A percentile compares a stretch with the other conserved stretches of the same genome.
phyloP scores from a whole-genome alignment of 2,888 invertebrate genomes.

The Spicauda simplicius region DNA sequence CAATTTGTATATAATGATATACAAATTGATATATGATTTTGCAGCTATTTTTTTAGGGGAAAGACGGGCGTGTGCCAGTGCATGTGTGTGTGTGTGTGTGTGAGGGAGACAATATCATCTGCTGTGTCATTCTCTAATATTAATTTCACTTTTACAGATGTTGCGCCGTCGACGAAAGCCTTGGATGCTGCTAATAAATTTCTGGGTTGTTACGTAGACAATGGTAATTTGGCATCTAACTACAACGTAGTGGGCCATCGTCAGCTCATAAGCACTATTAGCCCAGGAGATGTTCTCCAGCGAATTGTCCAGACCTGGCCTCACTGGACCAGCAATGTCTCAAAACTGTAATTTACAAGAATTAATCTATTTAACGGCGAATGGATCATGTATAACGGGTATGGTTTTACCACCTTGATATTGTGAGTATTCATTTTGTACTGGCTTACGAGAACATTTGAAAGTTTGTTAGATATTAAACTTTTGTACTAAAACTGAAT shows the following conservation, averaged over 20 bases:
- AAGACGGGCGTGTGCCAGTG: too few relatives aligned
- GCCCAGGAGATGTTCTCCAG: slow-evolving; percentile 83
- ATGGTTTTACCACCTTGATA: not conserved
- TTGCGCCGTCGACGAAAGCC: slow-evolving; percentile 49
- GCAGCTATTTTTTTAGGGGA: too few relatives aligned
- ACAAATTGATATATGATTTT: too few relatives aligned
- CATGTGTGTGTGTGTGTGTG: too few relatives aligned
- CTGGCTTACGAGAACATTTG: not conserved
- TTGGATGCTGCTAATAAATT: slow-evolving; percentile 74
- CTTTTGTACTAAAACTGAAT: not conserved
- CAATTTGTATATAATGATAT: too few relatives aligned
- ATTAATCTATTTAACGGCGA: not conserved
- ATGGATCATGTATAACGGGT: not conserved
- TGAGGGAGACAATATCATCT: too few relatives aligned
- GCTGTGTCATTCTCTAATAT: not conserved
- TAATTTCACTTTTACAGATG: slow-evolving; percentile 1
- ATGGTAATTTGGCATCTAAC: slow-evolving; percentile 66
- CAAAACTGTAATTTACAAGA: not conserved
- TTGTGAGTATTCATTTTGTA: not conserved
- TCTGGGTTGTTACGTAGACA: slow-evolving; percentile 74
- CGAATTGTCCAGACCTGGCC: slow-evolving; percentile 80
- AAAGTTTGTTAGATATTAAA: not conserved
- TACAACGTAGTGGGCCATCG: slow-evolving; percentile 83
- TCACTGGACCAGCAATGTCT: slow-evolving; percentile 54
- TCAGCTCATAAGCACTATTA: slow-evolving; percentile 77